Evolutionary conservation across 2,888 invertebrate genomes (phyloP).

Genomic region (Suillia variegata): DNA sequence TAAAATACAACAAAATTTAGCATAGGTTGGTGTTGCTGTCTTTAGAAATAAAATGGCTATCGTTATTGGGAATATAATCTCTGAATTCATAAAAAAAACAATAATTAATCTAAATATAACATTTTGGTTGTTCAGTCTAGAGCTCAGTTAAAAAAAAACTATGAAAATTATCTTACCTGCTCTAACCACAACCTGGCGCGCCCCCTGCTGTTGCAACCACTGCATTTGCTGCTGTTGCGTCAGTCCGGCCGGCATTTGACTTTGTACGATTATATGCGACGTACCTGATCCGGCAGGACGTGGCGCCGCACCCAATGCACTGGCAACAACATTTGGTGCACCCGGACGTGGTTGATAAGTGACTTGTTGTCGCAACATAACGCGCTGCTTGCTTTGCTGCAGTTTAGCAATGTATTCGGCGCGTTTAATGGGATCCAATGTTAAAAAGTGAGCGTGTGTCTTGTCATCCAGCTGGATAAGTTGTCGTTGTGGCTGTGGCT

Average conservation of each 20-base stretch:
- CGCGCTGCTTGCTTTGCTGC: constrained; percentile 70
- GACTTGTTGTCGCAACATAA: constrained; percentile 65
- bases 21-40: no score
- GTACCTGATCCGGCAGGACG: constrained; percentile 61
- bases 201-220: constrained; percentile 72
- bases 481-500: constrained; percentile 68
- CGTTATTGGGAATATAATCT: no score
- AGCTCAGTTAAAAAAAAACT: no score
- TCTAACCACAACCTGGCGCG: constrained; percentile 66
- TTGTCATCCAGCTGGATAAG: constrained; percentile 82
- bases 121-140: no score
- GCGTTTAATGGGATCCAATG: constrained; percentile 79
- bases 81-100: no score
- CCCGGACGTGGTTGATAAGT: constrained; percentile 57
- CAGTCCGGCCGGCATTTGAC: constrained; percentile 71
- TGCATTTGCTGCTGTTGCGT: constrained; percentile 70
- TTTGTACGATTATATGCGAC: constrained; percentile 71
- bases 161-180: no score
- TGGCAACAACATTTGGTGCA: constrained; percentile 61
- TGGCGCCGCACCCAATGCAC: constrained; percentile 61
- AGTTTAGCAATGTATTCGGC: constrained; percentile 80
- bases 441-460: constrained; percentile 82
- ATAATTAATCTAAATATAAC: no score
- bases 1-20: no score
- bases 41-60: no score